Percentiles rank a stretch among this genome's conserved stretches.
Conservation (phyloP, 1,140 invertebrate genomes). For the Hermetia illucens region DNA sequence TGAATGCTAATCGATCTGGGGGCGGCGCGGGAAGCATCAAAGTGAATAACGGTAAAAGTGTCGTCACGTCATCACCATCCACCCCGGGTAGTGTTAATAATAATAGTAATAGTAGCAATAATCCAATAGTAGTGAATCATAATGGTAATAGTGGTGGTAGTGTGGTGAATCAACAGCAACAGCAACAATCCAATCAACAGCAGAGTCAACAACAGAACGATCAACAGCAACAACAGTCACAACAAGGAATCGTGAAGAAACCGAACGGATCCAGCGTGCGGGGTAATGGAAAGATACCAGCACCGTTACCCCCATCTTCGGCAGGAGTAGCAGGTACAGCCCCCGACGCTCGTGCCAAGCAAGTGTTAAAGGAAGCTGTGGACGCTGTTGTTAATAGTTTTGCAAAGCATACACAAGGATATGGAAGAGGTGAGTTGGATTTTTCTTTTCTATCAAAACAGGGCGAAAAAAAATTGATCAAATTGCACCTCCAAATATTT, state of each 20-base stretch:
- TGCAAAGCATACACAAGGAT: constrained; percentile 61
- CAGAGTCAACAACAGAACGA: background rate
- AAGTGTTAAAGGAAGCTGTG: constrained; percentile 59
- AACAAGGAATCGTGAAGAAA: background rate
- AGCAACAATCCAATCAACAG: background rate
- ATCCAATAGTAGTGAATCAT: too few relatives aligned
- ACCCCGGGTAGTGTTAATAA: too few relatives aligned
- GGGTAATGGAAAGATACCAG: constrained; percentile 1
- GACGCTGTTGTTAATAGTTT: constrained; percentile 67
- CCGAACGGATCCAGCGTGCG: background rate
- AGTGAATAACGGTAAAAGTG: too few relatives aligned
- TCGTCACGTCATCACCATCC: too few relatives aligned
- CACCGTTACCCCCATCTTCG: constrained; percentile 1
- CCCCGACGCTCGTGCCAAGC: constrained; percentile 49
- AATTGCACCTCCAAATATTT: too few relatives aligned
- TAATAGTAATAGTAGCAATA: too few relatives aligned
- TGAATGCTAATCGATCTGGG: too few relatives aligned
- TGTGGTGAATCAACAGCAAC: background rate
- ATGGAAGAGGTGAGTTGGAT: constrained; percentile 48
- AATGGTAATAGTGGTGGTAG: too few relatives aligned
- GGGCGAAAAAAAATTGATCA: too few relatives aligned
- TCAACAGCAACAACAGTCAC: background rate
- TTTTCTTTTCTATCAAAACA: too few relatives aligned
- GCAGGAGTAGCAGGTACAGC: constrained; percentile 13
- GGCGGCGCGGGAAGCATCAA: too few relatives aligned